phyloP scores from a whole-genome alignment of 2,113 vertebrate species.

The Entelurus aequoreus region DNA sequence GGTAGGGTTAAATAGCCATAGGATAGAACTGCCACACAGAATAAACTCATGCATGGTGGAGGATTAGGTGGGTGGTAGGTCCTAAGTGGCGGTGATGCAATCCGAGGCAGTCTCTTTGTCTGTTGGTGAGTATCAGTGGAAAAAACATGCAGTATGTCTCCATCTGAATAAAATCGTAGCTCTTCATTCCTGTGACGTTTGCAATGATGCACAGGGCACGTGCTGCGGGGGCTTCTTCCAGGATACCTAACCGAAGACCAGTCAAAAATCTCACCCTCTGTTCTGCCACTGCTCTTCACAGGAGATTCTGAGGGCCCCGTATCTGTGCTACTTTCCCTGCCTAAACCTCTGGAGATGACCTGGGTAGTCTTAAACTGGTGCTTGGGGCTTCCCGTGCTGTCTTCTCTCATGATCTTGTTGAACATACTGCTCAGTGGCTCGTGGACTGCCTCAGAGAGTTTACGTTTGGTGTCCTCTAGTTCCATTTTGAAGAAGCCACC shows the following conservation, averaged over 20 bases:
- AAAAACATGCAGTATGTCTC: constrained; percentile 69
- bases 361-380: constrained; percentile 46
- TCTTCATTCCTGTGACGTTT: constrained; percentile 41
- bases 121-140: constrained; percentile 22
- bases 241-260: constrained; percentile 45
- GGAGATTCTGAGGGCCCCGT: constrained; percentile 40
- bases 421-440: constrained; percentile 79
- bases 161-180: constrained; percentile 71
- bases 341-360: constrained; percentile 41
- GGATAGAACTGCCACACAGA: constrained; percentile 68
- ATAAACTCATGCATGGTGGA: constrained; percentile 71
- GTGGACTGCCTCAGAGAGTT: constrained; percentile 68
- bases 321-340: constrained; percentile 42
- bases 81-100: background rate
- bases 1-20: constrained; percentile 81
- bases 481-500: constrained; percentile 79
- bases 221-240: constrained; percentile 16
- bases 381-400: constrained; percentile 65
- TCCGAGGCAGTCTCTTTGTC: background rate
- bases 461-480: constrained; percentile 83
- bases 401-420: constrained; percentile 83
- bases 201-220: constrained; percentile 47
- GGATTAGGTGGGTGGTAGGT: constrained; percentile 19
- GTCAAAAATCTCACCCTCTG: constrained; percentile 55
- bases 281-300: constrained; percentile 17